Evolutionary conservation across 1,140 invertebrate species (phyloP).

Genomic region (Portunus trituberculatus): DNA sequence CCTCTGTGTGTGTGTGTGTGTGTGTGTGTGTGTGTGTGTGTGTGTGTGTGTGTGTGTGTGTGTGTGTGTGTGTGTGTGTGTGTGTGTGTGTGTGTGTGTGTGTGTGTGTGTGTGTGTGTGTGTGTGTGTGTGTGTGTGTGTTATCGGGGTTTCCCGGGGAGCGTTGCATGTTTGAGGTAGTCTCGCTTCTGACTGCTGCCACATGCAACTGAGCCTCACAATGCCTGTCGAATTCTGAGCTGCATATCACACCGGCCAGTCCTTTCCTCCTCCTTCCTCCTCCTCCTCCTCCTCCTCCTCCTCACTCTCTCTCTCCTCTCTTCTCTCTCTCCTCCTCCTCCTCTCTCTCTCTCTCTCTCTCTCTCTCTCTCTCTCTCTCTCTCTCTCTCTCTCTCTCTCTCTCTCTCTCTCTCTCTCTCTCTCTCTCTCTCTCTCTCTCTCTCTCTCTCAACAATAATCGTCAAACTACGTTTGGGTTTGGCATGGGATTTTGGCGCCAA

Average conservation of each 20-base stretch:
- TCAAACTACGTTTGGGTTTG: too few species aligned
- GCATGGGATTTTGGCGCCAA: too few species aligned
- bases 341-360: conserved; percentile 15
- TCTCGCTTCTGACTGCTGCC: background rate
- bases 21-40: background rate
- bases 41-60: background rate
- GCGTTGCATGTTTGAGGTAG: background rate
- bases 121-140: conserved; percentile 11
- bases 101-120: conserved; percentile 13
- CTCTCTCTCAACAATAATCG: too few species aligned
- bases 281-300: background rate
- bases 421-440: too few species aligned
- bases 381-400: conserved; percentile 2
- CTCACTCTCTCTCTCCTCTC: background rate
- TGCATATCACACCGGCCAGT: background rate
- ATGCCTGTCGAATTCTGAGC: background rate
- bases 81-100: background rate
- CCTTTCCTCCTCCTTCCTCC: background rate
- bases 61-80: background rate
- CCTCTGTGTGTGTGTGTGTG: too few species aligned
- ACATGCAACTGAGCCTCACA: background rate
- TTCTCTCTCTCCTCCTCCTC: too few species aligned
- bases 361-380: conserved; percentile 55
- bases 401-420: too few species aligned
- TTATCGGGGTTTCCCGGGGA: background rate